phyloP scores from a whole-genome alignment of 2,888 invertebrate species.

The Platycnemis pennipes region DNA sequence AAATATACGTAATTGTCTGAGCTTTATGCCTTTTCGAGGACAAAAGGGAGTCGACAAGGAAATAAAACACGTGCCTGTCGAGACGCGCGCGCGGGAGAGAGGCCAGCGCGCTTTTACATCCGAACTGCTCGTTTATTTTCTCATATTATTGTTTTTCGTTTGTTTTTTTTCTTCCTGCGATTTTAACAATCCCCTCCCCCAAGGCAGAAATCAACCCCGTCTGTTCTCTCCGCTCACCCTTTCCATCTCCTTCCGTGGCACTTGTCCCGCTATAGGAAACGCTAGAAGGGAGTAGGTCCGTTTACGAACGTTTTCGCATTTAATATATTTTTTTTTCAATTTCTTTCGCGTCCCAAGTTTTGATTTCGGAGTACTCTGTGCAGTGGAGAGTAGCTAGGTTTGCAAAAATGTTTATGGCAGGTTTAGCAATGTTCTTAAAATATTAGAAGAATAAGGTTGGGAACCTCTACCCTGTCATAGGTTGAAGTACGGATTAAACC shows the following conservation, averaged over 20 bases:
- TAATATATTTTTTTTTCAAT: not conserved
- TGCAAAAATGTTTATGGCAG: no score
- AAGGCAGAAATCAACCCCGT: not conserved
- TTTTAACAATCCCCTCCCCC: not conserved
- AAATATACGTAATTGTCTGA: constrained; percentile 37
- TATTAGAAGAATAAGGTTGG: no score
- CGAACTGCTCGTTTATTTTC: constrained; percentile 18
- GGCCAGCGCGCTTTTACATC: not conserved
- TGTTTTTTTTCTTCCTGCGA: not conserved
- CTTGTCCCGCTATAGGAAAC: not conserved
- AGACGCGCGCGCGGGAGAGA: not conserved
- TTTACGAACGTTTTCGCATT: not conserved
- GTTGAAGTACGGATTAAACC: no score
- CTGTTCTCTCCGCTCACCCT: not conserved
- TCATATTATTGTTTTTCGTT: constrained; percentile 38
- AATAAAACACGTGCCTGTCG: constrained; percentile 58
- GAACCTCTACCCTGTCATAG: no score
- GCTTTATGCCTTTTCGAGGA: not conserved
- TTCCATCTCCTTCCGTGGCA: no score
- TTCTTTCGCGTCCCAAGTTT: no score
- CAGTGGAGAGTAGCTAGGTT: no score
- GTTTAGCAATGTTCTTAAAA: no score
- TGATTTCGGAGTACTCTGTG: no score
- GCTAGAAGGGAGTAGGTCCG: not conserved
- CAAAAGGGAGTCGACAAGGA: constrained; percentile 58